A percentile compares a stretch with the other conserved stretches of the same genome.
Conservation (phyloP, 1,140 invertebrate species). For the Alviniconcha marisindica region DNA sequence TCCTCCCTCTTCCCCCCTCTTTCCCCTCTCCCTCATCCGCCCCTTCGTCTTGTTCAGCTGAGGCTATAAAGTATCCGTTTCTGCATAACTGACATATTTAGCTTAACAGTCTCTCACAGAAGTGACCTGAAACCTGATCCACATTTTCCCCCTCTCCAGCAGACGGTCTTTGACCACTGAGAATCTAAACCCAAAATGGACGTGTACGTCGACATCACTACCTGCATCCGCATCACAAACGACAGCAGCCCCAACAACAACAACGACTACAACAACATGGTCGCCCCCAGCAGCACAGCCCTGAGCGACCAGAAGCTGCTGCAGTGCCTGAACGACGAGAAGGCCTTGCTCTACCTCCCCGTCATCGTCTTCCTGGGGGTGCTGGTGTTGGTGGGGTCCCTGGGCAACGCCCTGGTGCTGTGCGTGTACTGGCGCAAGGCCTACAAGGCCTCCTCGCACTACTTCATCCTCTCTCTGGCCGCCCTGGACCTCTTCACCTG, state of each 20-base stretch:
- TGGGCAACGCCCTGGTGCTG: conserved; percentile 65
- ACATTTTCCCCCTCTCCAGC: background rate
- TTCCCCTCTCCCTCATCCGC: background rate
- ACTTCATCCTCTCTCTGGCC: conserved; percentile 70
- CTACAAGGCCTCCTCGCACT: conserved; percentile 67
- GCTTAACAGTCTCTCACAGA: background rate
- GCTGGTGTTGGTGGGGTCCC: conserved; percentile 64
- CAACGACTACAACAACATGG: background rate
- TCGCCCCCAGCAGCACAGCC: background rate
- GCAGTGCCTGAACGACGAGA: conserved; percentile 59
- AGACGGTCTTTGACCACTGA: background rate
- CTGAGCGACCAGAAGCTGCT: conserved; percentile 29
- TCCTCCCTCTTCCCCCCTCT: background rate
- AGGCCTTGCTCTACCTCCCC: conserved; percentile 66
- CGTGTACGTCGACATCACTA: conserved; percentile 17
- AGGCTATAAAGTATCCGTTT: too few relatives aligned
- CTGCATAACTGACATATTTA: background rate
- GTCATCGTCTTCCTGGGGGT: conserved; percentile 68
- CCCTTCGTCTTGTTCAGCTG: too few relatives aligned
- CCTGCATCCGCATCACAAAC: background rate
- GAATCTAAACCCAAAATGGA: conserved; percentile 15
- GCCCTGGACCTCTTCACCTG: conserved; percentile 70
- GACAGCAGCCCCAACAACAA: background rate
- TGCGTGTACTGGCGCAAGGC: conserved; percentile 65
- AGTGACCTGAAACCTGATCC: background rate